Evolutionary conservation across 2,113 vertebrate species (phyloP), one percentile per base, ranked within the genome.

Genomic region (Mixornis gularis): DNA sequence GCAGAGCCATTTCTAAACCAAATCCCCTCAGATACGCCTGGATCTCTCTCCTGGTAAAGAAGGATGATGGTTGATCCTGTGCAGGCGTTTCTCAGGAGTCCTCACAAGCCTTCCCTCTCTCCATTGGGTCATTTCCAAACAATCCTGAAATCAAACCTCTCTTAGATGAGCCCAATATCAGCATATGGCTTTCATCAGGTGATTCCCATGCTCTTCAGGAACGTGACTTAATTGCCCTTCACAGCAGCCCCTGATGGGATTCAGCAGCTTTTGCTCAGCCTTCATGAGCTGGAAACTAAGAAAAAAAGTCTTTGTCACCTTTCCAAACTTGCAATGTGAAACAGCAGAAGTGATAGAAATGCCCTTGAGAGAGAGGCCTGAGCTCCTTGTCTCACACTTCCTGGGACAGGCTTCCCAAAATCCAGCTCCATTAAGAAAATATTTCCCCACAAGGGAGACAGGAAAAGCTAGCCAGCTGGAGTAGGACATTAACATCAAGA

Each of bases 171-270:
- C 58, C 53, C 48, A 53, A 0, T 43, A 87, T 43, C 89, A 76
- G 59, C 94, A 94, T 49, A 90, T 82, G 86, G 86, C 91, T 96
- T 92, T 92, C 94, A 93, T 92, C 92, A 94, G 91, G 78, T 64
- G 43, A 90, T 89, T 79, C 85, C 80, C 80, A 72, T 79, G 77
- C 68, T 40, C 69, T 71, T 95, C n/a, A 76, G 88, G 62, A 95
- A 69, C 24, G 1, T 86, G 87, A 79, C 38, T 91, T 30, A 56
- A 64, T 74, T 72, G 53, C 10, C 30, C 62, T 74, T 92, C 88
- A 63, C 56, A 49, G 80, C 76, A 92, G 84, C 63, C 56, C 20
- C 62, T 53, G 65, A 46, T 1, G 14, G 77, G 41, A 53, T 94
- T 90, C 72, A 72, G 38, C 52, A 86, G 65, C 26, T 53, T 88